These are phyloP conservation scores for Pseudochirops cupreus DNA, from an alignment of 2,797 vertebrate species.

Conservation along the genomic window DNA sequence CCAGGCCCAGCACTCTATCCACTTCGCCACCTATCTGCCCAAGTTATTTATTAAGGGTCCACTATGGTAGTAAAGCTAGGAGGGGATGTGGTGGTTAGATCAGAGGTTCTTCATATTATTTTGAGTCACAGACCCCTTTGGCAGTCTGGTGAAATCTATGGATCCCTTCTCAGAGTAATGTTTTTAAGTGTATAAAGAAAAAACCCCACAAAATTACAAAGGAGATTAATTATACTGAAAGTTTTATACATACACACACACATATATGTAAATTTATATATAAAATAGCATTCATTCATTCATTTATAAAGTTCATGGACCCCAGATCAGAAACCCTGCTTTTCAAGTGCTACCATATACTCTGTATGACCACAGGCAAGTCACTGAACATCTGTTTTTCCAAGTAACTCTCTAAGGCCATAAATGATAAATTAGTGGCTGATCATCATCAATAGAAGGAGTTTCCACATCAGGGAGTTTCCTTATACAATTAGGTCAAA, in stretches of 20 bases:
- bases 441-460: background rate
- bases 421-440: background rate
- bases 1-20: background rate
- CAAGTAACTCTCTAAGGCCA: background rate
- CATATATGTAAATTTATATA: background rate
- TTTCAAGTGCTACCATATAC: background rate
- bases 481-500: background rate
- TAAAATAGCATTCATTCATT: background rate
- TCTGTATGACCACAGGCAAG: background rate
- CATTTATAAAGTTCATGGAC: background rate
- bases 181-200: background rate
- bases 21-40: background rate
- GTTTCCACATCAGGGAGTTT: background rate
- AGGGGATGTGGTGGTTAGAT: background rate
- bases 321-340: background rate
- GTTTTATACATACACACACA: background rate
- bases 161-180: background rate
- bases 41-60: background rate
- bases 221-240: background rate
- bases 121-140: background rate
- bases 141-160: background rate
- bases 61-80: background rate
- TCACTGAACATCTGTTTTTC: background rate
- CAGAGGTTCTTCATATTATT: background rate
- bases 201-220: background rate